Conservation (phyloP, 1,140 invertebrate genomes). For the Drosophila pruinosa region DNA sequence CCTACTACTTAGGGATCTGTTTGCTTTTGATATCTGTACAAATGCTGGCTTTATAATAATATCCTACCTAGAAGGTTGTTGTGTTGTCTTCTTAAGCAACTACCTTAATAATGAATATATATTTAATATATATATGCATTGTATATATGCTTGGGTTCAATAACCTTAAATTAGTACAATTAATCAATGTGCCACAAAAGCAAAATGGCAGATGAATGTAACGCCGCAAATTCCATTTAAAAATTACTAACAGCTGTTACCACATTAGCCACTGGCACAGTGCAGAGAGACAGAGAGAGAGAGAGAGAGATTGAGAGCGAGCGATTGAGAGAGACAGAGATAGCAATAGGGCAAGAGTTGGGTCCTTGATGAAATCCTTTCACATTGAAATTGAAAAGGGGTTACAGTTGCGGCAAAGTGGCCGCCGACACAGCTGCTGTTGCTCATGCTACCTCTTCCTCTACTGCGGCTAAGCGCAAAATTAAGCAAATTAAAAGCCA, state of each 20-base stretch:
- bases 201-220: conserved; percentile 13
- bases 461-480: conserved; percentile 73
- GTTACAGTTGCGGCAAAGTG: conserved; percentile 61
- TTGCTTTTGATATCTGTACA: too few species aligned
- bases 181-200: conserved; percentile 32
- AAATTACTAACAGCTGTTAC: conserved; percentile 66
- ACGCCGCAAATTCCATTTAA: conserved; percentile 47
- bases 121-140: too few species aligned
- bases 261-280: conserved; percentile 60
- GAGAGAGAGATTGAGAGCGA: background rate
- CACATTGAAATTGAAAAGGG: conserved; percentile 48
- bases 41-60: too few species aligned
- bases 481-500: conserved; percentile 80
- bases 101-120: background rate
- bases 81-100: background rate
- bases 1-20: too few species aligned
- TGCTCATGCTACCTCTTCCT: conserved; percentile 31
- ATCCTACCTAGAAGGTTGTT: background rate
- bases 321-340: too few species aligned
- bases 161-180: conserved; percentile 30
- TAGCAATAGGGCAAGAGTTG: background rate
- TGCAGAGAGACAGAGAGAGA: background rate
- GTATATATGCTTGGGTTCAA: background rate
- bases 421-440: conserved; percentile 21
- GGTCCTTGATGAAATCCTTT: conserved; percentile 36